Base-by-base conservation (phyloP, 2,797 vertebrate genomes). In the Triplophysa yarkandensis region DNA sequence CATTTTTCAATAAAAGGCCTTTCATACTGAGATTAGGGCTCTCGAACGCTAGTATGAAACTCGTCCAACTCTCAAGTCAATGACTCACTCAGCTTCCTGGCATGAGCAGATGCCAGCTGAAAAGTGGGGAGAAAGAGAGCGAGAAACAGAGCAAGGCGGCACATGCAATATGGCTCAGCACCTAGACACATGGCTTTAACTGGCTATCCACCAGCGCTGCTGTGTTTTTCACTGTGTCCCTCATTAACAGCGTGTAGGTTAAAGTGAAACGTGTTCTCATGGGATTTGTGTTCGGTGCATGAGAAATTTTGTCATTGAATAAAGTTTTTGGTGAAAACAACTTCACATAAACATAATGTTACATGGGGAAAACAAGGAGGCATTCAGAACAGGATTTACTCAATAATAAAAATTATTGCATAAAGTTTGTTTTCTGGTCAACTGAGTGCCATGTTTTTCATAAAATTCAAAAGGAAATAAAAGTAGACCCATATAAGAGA, bases 31-130 rank as follows among this genome's bases (percentile, higher is more conserved):
- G 79, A 83, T 84, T 82, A 81, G 78, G 69, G 78, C 80, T 85
- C 85, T 85, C 82, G 83, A 85, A 85, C 85, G 80, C 83, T 85
- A 85, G 68, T 83, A 83, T 81, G 84, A 87, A 79, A 78, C 76
- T 19, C 68, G 74, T 86, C 87, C 87, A 88, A 86, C 84, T 82
- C 85, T 83, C 83, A 85, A 85, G 86, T 86, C 84, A 87, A 86
- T 85, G 87, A 84, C 85, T 87, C 86, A 86, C 86, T 83, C 85
- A 80, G 80, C 87, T 86, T 88, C 84, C 85, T 85, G 85, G 80
- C 85, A 83, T 57, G 78, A 81, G 62, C 80, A 76, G 9, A 77
- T 67, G 86, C 84, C 86, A 89, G 81, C 82, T 80, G 80, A 83
- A 85, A 75, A 83, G 73, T 66, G 72, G 58, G 69, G 61, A 68